Conservation (phyloP, 2,888 invertebrate genomes). For the Liposcelis brunnea region DNA sequence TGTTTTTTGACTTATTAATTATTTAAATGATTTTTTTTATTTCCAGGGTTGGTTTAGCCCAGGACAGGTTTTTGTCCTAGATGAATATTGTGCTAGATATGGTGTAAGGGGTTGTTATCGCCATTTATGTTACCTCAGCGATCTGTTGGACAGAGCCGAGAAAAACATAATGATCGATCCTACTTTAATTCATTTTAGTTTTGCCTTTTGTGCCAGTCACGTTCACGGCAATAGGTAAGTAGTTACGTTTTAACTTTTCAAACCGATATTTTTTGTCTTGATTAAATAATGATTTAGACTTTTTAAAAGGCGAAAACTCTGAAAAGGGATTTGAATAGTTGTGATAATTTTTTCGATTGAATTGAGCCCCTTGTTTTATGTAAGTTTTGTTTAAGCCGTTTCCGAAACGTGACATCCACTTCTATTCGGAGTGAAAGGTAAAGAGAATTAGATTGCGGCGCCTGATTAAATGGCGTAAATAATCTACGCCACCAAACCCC, state of each 20-base stretch:
- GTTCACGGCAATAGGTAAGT: slow-evolving; percentile 94
- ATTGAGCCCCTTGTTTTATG: too few species aligned
- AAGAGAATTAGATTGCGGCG: too few species aligned
- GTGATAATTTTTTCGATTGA: too few species aligned
- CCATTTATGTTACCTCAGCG: slow-evolving; percentile 89
- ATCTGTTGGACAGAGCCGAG: slow-evolving; percentile 87
- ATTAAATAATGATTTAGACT: neutral
- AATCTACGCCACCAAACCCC: too few species aligned
- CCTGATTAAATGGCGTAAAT: too few species aligned
- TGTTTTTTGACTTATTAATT: too few species aligned
- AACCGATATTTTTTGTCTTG: neutral
- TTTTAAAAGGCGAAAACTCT: neutral
- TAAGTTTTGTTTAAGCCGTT: too few species aligned
- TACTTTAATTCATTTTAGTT: slow-evolving; percentile 95
- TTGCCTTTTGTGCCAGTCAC: slow-evolving; percentile 98
- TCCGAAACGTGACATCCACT: too few species aligned
- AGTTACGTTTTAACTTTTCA: neutral
- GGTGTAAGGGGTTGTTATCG: slow-evolving; percentile 94
- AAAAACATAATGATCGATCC: slow-evolving; percentile 90
- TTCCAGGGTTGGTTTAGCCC: slow-evolving; percentile 97
- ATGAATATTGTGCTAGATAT: slow-evolving; percentile 94
- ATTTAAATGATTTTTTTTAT: slow-evolving; percentile 12
- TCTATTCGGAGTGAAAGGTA: too few species aligned
- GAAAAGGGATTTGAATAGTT: too few species aligned
- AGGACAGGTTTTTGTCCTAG: slow-evolving; percentile 94